Evolutionary conservation across 2,113 vertebrate genomes (phyloP).

Genomic region (Myocastor coypus): DNA sequence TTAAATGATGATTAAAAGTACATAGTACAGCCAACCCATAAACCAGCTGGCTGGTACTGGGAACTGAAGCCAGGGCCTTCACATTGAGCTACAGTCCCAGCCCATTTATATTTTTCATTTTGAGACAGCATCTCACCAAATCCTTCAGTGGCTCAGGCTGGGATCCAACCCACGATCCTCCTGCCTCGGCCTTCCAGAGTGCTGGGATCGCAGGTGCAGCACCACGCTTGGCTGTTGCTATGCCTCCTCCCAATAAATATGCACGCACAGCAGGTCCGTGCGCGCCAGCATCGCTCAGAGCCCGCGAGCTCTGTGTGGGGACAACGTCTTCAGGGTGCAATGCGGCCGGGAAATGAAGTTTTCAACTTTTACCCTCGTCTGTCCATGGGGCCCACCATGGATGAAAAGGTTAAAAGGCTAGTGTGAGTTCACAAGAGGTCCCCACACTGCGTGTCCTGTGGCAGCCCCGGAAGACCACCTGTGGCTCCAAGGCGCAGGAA

Average conservation of each 20-base stretch:
- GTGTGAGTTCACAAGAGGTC: neutral
- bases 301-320: neutral
- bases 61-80: neutral
- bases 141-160: neutral
- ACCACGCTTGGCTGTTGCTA: neutral
- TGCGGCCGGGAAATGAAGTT: neutral
- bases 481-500: neutral
- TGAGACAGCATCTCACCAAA: neutral
- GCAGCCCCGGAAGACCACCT: too few species aligned
- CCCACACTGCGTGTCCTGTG: neutral
- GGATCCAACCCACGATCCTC: neutral
- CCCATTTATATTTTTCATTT: too few species aligned
- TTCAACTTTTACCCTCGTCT: neutral
- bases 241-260: too few species aligned
- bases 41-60: neutral
- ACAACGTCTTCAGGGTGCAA: neutral
- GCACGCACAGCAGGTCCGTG: fast-evolving
- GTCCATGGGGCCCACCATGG: fast-evolving
- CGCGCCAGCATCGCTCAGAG: neutral
- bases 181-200: neutral
- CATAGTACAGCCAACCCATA: too few species aligned
- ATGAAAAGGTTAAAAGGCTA: neutral
- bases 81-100: neutral
- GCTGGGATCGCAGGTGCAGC: neutral
- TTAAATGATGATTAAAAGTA: neutral